Percentiles rank a stretch among this genome's conserved stretches.
phyloP scores from a whole-genome alignment of 2,113 vertebrate species.

The Forbesichthys papilliferus region DNA sequence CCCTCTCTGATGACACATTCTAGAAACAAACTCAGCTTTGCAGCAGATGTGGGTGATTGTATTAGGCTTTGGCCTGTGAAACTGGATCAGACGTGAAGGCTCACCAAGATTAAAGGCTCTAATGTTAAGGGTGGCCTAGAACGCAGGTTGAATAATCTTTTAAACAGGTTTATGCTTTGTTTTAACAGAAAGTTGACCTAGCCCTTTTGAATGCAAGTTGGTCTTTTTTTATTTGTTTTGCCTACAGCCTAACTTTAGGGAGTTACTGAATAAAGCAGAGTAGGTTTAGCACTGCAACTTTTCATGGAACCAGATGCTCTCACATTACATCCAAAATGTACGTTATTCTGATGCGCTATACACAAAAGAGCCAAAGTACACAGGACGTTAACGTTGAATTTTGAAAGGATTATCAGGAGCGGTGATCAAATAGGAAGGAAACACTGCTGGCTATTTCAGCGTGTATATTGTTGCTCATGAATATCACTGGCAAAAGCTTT shows the following conservation, averaged over 20 bases:
- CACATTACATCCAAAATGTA: not conserved
- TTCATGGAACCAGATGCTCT: not conserved
- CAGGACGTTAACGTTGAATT: conserved; percentile 5
- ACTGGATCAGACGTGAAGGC: not conserved
- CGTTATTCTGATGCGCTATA: not conserved
- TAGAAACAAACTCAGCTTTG: conserved; percentile 55
- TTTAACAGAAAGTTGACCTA: no score
- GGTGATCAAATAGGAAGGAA: not conserved
- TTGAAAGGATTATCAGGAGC: not conserved
- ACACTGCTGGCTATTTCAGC: conserved; percentile 3
- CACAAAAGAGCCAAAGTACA: conserved; percentile 5
- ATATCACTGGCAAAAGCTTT: conserved; percentile 12
- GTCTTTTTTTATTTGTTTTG: not conserved
- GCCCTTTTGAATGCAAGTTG: no score
- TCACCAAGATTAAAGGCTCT: not conserved
- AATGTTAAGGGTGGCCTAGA: not conserved
- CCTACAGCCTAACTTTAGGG: no score
- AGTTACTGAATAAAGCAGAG: no score
- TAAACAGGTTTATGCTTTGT: no score
- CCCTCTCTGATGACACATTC: conserved; percentile 13
- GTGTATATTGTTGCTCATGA: not conserved
- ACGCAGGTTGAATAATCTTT: no score
- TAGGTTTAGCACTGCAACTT: not conserved
- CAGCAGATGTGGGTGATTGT: conserved; percentile 41
- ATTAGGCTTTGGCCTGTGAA: conserved; percentile 12